A percentile compares a stretch with the other conserved stretches of the same genome.
These are phyloP conservation scores for Thecophora atra DNA, from an alignment of 2,888 invertebrate genomes.

Conservation along the genomic window DNA sequence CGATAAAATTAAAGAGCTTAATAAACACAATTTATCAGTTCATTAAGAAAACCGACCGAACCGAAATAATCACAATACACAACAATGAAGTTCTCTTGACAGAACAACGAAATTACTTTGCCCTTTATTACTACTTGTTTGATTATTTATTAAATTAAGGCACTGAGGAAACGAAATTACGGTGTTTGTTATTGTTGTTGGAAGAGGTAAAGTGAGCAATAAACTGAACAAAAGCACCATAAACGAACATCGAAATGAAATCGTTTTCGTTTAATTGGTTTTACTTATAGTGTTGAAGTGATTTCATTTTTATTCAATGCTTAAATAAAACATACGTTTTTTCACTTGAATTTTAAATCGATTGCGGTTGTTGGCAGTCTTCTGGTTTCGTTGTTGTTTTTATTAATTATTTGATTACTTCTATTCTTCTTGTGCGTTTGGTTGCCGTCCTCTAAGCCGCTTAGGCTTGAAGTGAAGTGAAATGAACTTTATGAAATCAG, in stretches of 20 bases:
- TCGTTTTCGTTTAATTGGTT: conserved; percentile 15
- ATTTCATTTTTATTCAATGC: not conserved
- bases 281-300: not conserved
- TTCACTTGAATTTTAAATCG: too few relatives aligned
- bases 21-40: too few relatives aligned
- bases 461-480: conserved; percentile 39
- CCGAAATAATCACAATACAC: not conserved
- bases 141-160: not conserved
- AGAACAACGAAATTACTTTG: conserved; percentile 11
- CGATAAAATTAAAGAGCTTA: too few relatives aligned
- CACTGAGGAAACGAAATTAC: not conserved
- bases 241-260: not conserved
- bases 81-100: conserved; percentile 3
- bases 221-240: not conserved
- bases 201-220: not conserved
- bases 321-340: too few relatives aligned
- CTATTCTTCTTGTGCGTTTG: conserved; percentile 26
- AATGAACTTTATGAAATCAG: conserved; percentile 20
- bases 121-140: conserved; percentile 19
- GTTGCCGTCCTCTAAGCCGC: conserved; percentile 42
- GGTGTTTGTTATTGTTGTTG: too few relatives aligned
- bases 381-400: not conserved
- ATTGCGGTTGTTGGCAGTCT: too few relatives aligned
- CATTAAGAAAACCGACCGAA: too few relatives aligned
- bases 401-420: conserved; percentile 32